Evolutionary conservation across 2,888 invertebrate species (phyloP).

Genomic region (Sthenelais limicola): DNA sequence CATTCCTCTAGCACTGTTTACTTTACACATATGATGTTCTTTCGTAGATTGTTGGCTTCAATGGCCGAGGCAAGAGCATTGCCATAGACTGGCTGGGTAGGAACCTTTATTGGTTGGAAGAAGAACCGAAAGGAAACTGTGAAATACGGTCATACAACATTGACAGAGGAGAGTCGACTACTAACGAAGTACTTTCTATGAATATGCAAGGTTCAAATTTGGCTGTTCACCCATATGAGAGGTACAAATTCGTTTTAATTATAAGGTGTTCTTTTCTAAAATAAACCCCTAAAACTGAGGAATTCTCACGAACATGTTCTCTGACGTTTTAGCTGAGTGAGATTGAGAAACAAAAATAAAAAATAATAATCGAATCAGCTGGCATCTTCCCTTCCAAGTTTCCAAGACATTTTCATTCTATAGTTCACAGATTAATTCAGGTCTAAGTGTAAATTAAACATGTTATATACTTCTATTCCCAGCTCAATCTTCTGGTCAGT

Average conservation of each 20-base stretch:
- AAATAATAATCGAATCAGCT: neutral
- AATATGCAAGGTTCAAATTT: conserved; percentile 78
- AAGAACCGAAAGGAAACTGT: conserved; percentile 73
- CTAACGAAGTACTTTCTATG: conserved; percentile 56
- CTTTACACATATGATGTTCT: too few relatives aligned
- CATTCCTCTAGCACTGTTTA: too few relatives aligned
- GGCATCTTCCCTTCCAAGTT: too few relatives aligned
- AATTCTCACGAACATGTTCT: too few relatives aligned
- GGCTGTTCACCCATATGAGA: conserved; percentile 83
- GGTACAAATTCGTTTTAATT: too few relatives aligned
- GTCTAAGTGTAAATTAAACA: too few relatives aligned
- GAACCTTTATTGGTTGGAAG: conserved; percentile 86
- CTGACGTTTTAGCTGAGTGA: too few relatives aligned
- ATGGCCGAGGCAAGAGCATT: conserved; percentile 77
- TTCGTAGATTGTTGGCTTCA: conserved; percentile 57
- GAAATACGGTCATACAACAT: conserved; percentile 68
- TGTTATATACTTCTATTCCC: conserved; percentile 54
- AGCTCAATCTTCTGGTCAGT: conserved; percentile 86
- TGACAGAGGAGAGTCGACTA: conserved; percentile 56
- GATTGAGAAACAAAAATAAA: neutral
- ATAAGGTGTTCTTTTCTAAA: too few relatives aligned
- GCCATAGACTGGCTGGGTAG: conserved; percentile 91
- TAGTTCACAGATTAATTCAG: too few relatives aligned
- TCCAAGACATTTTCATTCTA: too few relatives aligned
- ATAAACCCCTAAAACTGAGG: too few relatives aligned